Percentiles rank a stretch among this genome's conserved stretches.
Evolutionary conservation across 1,140 invertebrate species (phyloP).

Genomic region (Brachionus asplanchnoidis): DNA sequence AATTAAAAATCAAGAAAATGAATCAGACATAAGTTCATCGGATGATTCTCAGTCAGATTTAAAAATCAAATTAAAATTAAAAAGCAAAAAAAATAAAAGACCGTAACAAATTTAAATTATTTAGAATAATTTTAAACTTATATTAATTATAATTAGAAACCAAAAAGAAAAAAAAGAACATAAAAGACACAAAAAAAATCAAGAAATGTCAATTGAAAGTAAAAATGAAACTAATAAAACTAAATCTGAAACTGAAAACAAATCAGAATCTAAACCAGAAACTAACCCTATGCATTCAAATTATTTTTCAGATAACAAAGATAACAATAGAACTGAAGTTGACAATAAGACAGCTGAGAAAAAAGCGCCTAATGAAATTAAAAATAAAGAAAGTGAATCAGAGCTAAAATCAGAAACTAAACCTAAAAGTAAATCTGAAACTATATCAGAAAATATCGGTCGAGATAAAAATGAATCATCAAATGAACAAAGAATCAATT

Average conservation of each 20-base stretch:
- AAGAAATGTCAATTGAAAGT: not conserved
- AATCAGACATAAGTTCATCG: not conserved
- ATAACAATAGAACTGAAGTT: not conserved
- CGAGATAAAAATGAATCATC: not conserved
- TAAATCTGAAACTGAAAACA: too few relatives aligned
- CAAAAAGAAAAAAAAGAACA: not conserved
- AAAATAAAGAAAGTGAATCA: not conserved
- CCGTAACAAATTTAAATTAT: too few relatives aligned
- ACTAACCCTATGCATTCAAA: not conserved
- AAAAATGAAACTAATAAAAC: not conserved
- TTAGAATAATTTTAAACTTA: too few relatives aligned
- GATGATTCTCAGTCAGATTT: too few relatives aligned
- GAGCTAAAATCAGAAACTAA: too few relatives aligned
- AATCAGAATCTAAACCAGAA: too few relatives aligned
- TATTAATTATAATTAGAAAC: not conserved
- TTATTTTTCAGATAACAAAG: not conserved
- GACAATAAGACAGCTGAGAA: not conserved
- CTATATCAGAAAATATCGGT: not conserved
- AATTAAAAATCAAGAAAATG: not conserved
- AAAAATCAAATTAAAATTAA: too few relatives aligned
- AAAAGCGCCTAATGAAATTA: not conserved
- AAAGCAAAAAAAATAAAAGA: too few relatives aligned
- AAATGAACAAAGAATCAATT: not conserved
- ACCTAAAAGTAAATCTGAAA: not conserved
- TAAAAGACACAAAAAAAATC: not conserved